These are phyloP conservation scores for Troides aeacus DNA, from an alignment of 2,888 invertebrate species.

Conservation along the genomic window DNA sequence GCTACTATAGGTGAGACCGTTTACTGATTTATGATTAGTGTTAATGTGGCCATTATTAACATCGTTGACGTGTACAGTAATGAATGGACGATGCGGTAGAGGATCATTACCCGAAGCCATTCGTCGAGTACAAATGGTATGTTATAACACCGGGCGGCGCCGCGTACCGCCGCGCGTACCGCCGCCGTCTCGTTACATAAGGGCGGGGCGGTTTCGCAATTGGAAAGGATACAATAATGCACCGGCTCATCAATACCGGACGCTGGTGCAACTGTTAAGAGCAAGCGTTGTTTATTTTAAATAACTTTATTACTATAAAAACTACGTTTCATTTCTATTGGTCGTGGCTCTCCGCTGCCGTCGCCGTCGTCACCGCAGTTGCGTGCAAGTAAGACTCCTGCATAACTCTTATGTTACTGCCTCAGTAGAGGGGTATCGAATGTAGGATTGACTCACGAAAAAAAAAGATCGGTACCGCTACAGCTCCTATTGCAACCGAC, in stretches of 20 bases:
- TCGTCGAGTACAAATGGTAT: conserved; percentile 30
- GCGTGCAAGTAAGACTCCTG: too few species aligned
- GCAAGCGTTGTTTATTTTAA: not conserved
- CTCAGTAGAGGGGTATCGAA: too few species aligned
- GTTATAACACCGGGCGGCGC: conserved; percentile 33
- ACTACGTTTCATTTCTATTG: too few species aligned
- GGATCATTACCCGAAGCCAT: conserved; percentile 32
- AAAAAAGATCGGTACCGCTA: too few species aligned
- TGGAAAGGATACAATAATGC: conserved; percentile 46
- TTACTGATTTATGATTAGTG: not conserved
- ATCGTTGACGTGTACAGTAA: not conserved
- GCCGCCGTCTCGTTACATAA: conserved; percentile 44
- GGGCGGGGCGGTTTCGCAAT: conserved; percentile 47
- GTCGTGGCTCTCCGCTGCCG: too few species aligned
- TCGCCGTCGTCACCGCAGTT: too few species aligned
- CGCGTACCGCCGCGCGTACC: conserved; percentile 26
- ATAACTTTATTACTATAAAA: not conserved
- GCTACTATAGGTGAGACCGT: not conserved
- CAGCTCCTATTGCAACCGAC: too few species aligned
- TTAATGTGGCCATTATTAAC: not conserved
- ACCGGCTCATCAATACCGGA: conserved; percentile 40
- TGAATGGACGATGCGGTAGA: conserved; percentile 15
- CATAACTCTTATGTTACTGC: too few species aligned
- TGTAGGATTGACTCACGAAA: too few species aligned
- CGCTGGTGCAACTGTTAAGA: conserved; percentile 30